Base-by-base conservation (phyloP, 2,888 invertebrate species). In the Tenthredo scrophulariae region DNA sequence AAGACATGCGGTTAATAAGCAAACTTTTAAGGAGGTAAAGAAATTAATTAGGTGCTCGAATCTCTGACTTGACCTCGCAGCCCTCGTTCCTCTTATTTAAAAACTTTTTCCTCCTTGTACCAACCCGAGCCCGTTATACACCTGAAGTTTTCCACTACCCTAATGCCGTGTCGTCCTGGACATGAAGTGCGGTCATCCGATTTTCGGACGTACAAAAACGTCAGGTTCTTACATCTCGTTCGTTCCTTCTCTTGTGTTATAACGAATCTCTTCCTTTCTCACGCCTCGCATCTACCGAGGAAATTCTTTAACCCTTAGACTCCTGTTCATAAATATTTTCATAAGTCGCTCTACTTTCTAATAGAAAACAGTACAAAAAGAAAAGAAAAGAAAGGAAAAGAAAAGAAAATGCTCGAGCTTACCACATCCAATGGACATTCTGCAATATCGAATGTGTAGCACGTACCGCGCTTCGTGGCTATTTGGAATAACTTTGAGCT, bases 401-500 rank as follows among this genome's bases (percentile, higher is more conserved):
- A 58, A 58, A 22, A 0, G 22, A 18, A 58, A 22, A 58, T n/a
- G n/a, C 58, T n/a, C 2, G n/a, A 62, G 58, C 58, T 62, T 62
- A 0, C 18, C 18, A 18, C 22, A 62, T 4, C n/a, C 22, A 9
- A 62, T 26, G 0, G 22, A 6, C 13, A 33, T 70, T 70, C n/a
- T n/a, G n/a, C 7, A 15, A 26, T 43, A 26, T n/a, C 62, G 9
- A 62, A 62, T 9, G 62, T 58, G n/a, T 50, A n/a, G 3, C 26
- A 2, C 77, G 29, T n/a, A 43, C n/a, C 37, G 15, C 37, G 58
- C 40, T 37, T n/a, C 54, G 40, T n/a, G 22, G 13, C 58, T 62
- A 33, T 79, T 40, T 79, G 40, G 22, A 79, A 58, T 79, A 77
- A 62, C 37, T 79, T 79, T 22, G n/a, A 79, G 37, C 62, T 37